These are phyloP conservation scores for Mantis religiosa DNA, from an alignment of 2,888 invertebrate species.

Conservation along the genomic window DNA sequence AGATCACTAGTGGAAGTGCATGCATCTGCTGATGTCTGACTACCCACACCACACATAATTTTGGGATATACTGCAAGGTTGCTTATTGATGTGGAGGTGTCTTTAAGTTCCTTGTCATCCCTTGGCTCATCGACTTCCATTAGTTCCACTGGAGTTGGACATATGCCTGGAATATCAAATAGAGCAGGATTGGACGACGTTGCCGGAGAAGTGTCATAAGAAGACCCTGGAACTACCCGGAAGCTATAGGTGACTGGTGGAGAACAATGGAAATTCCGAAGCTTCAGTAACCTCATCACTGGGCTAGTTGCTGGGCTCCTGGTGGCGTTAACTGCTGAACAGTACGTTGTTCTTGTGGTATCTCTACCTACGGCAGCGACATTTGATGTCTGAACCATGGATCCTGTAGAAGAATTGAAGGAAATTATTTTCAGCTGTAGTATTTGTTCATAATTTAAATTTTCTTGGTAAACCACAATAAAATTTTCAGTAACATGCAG, in stretches of 20 bases:
- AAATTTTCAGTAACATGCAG: no score
- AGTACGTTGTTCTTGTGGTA: neutral
- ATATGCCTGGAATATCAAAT: neutral
- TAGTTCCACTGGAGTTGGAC: neutral
- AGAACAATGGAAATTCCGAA: neutral
- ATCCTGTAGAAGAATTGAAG: neutral
- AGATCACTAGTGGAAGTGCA: neutral
- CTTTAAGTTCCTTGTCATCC: neutral
- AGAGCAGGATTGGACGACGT: neutral
- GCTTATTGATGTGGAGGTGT: neutral
- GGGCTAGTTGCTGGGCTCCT: neutral
- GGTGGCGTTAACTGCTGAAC: neutral
- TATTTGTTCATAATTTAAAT: neutral
- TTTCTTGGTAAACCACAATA: no score
- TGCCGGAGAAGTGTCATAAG: neutral
- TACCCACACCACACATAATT: no score
- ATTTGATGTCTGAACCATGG: neutral
- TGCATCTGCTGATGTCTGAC: neutral
- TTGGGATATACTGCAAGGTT: neutral
- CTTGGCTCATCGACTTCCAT: neutral
- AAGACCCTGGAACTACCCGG: neutral
- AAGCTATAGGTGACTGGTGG: neutral
- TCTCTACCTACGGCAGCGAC: neutral
- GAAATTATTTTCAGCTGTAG: neutral
- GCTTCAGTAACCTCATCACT: neutral